These are phyloP conservation scores for Psettodes erumei DNA, from an alignment of 2,113 vertebrate genomes.

Conservation along the genomic window DNA sequence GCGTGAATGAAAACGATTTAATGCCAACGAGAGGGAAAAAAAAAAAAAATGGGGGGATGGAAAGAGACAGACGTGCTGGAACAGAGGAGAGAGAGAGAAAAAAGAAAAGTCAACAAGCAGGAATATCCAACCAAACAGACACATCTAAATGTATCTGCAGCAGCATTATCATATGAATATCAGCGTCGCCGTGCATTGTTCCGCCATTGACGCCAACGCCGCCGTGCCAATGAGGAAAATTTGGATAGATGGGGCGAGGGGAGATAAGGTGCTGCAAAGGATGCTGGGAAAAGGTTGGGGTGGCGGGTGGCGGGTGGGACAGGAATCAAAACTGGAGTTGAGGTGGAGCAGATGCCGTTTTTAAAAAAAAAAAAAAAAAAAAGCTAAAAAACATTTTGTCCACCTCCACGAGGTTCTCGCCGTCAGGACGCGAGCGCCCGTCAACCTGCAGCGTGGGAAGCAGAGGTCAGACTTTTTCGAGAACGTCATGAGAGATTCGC, in stretches of 20 bases:
- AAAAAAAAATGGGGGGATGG: constrained; percentile 19
- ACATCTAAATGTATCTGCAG: constrained; percentile 54
- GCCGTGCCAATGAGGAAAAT: constrained; percentile 80
- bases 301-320: constrained; percentile 17
- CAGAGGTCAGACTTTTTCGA: too few relatives aligned
- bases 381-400: too few relatives aligned
- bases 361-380: background rate
- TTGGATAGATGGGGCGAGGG: constrained; percentile 77
- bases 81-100: constrained; percentile 34
- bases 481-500: too few relatives aligned
- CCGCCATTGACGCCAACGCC: constrained; percentile 70
- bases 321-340: constrained; percentile 60
- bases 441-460: too few relatives aligned
- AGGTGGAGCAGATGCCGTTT: constrained; percentile 47
- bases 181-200: constrained; percentile 78
- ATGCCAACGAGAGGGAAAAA: constrained; percentile 48
- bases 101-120: too few relatives aligned
- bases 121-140: too few relatives aligned
- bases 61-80: constrained; percentile 55
- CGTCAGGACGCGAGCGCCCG: too few relatives aligned
- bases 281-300: constrained; percentile 43
- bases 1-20: constrained; percentile 67
- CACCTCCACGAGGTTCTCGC: too few relatives aligned
- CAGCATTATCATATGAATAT: constrained; percentile 83
- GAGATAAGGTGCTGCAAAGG: constrained; percentile 78